Evolutionary conservation across 2,113 vertebrate species (phyloP).

Genomic region (Nestor notabilis): DNA sequence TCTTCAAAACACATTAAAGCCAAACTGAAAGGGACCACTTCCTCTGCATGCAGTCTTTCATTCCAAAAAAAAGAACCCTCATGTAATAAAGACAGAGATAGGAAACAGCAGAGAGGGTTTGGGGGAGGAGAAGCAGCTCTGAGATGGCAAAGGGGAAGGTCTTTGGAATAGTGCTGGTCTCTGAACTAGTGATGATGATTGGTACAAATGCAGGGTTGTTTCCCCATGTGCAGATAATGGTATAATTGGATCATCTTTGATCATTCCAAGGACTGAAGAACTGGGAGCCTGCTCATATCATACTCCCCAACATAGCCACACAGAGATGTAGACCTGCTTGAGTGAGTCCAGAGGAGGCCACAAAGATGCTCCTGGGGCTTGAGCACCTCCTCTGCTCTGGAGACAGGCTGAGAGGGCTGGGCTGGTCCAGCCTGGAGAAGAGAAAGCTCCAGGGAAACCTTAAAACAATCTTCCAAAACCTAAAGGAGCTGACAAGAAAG

Average conservation of each 20-base stretch:
- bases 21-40: background rate
- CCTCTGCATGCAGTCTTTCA: background rate
- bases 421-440: background rate
- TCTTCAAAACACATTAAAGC: background rate
- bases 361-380: background rate
- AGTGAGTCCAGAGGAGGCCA: background rate
- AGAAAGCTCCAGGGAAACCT: background rate
- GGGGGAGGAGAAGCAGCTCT: background rate
- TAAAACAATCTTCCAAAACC: background rate
- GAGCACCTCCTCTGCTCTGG: background rate
- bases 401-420: background rate
- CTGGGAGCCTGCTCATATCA: background rate
- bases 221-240: rapidly evolving
- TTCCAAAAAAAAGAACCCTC: too few species aligned
- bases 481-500: background rate
- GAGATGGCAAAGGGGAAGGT: background rate
- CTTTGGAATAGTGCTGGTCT: background rate
- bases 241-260: background rate
- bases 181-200: background rate
- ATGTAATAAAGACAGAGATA: background rate
- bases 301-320: background rate
- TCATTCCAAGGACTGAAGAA: background rate
- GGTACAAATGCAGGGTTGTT: background rate
- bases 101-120: background rate
- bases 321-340: background rate